These are phyloP conservation scores for Melanostigma gelatinosum DNA, from an alignment of 2,113 vertebrate genomes.

Conservation along the genomic window DNA sequence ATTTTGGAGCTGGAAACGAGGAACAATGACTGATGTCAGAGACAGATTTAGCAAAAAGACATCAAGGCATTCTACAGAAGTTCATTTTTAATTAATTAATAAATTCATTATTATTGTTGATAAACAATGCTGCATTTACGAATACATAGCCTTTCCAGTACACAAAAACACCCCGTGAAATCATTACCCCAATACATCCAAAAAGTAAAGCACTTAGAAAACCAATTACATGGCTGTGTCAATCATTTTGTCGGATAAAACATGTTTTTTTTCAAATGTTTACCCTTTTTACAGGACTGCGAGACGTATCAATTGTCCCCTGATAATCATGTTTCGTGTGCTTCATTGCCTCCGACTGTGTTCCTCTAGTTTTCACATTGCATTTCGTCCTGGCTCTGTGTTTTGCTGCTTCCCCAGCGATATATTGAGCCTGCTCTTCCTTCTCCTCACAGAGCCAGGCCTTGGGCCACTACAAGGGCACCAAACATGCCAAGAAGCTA, in stretches of 20 bases:
- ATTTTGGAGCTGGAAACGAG: neutral
- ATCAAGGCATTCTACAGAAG: neutral
- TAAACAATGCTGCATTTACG: neutral
- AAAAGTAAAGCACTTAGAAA: neutral
- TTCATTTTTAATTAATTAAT: too few species aligned
- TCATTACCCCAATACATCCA: neutral
- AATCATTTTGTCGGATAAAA: neutral
- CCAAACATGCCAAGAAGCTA: conserved; percentile 99
- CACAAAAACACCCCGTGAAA: neutral
- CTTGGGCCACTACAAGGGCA: conserved; percentile 99
- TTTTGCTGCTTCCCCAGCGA: conserved; percentile 69
- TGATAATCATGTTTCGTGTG: conserved; percentile 60
- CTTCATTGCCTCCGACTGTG: conserved; percentile 84
- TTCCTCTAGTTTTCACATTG: conserved; percentile 85
- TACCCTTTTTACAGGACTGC: neutral
- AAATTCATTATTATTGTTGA: conserved; percentile 1
- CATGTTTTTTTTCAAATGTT: neutral
- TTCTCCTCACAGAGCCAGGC: conserved; percentile 97
- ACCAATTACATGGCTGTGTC: neutral
- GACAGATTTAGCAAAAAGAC: conserved; percentile 3
- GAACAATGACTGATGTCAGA: neutral
- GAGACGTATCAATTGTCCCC: conserved; percentile 9
- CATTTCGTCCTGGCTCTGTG: conserved; percentile 74
- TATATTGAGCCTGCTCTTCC: conserved; percentile 89
- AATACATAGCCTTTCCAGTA: neutral